Evolutionary conservation across 2,888 invertebrate genomes (phyloP).

Genomic region (Beris chalybata): DNA sequence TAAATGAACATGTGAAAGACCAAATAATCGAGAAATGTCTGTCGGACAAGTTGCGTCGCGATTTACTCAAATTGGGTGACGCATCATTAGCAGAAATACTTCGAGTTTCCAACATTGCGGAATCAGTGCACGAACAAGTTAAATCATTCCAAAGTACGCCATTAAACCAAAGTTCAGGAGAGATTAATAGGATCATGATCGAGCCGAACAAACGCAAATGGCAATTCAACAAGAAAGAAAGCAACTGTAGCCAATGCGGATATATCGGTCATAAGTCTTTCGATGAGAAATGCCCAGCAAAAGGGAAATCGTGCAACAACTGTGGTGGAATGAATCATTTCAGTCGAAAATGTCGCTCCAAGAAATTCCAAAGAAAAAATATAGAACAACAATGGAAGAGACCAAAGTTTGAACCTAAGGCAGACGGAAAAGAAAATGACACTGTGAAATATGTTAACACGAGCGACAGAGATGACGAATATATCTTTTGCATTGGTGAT

Average conservation of each 20-base stretch:
- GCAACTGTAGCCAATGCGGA: slow-evolving; percentile 32
- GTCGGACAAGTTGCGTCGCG: background rate
- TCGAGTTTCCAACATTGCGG: background rate
- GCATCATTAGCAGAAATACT: background rate
- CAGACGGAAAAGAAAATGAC: background rate
- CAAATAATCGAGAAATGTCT: slow-evolving; percentile 1
- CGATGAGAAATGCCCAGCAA: slow-evolving; percentile 28
- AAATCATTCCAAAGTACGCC: too few relatives aligned
- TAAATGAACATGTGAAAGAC: background rate
- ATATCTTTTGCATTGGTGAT: slow-evolving; percentile 5
- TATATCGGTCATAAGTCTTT: slow-evolving; percentile 26
- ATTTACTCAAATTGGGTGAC: background rate
- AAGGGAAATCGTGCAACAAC: slow-evolving; percentile 29
- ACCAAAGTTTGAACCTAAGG: too few relatives aligned
- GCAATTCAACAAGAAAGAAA: background rate
- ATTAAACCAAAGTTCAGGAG: too few relatives aligned
- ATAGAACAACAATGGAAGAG: too few relatives aligned
- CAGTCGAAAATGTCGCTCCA: slow-evolving; percentile 15
- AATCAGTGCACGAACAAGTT: background rate
- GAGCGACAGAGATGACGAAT: background rate
- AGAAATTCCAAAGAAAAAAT: too few relatives aligned
- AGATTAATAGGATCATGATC: background rate
- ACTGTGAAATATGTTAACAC: background rate
- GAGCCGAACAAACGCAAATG: background rate
- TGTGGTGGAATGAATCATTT: slow-evolving; percentile 33